phyloP scores from a whole-genome alignment of 2,113 vertebrate genomes.

The Antechinus flavipes region DNA sequence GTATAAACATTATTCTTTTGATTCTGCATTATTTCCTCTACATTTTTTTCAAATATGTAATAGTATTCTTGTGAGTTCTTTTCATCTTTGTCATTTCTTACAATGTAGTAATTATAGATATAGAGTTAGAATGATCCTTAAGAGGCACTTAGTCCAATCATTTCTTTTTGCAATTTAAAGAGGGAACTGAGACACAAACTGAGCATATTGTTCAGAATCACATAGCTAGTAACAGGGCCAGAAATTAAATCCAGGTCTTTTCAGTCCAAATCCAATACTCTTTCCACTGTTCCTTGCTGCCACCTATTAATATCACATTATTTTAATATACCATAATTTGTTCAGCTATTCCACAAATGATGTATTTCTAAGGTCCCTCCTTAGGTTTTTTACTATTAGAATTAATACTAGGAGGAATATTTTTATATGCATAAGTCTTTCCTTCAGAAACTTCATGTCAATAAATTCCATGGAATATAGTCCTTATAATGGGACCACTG shows the following conservation, averaged over 20 bases:
- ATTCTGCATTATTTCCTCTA: neutral
- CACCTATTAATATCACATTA: neutral
- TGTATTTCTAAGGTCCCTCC: neutral
- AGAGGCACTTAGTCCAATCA: neutral
- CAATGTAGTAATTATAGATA: neutral
- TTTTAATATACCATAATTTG: neutral
- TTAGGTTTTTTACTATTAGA: neutral
- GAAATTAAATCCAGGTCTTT: neutral
- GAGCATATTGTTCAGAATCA: neutral
- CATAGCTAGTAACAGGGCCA: neutral
- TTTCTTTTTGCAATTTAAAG: neutral
- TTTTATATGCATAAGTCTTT: neutral
- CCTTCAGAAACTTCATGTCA: neutral
- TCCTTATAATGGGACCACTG: neutral
- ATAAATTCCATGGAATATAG: neutral
- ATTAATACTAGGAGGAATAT: neutral
- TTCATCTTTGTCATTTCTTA: neutral
- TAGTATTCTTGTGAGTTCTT: neutral
- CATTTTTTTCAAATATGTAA: neutral
- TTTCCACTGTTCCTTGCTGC: neutral
- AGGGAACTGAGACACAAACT: neutral
- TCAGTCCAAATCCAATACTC: neutral
- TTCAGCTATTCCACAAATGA: neutral
- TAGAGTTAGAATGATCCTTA: neutral
- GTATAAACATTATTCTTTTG: neutral